Evolutionary conservation across 2,888 invertebrate species (phyloP).

Genomic region (Pelosia muscerda): DNA sequence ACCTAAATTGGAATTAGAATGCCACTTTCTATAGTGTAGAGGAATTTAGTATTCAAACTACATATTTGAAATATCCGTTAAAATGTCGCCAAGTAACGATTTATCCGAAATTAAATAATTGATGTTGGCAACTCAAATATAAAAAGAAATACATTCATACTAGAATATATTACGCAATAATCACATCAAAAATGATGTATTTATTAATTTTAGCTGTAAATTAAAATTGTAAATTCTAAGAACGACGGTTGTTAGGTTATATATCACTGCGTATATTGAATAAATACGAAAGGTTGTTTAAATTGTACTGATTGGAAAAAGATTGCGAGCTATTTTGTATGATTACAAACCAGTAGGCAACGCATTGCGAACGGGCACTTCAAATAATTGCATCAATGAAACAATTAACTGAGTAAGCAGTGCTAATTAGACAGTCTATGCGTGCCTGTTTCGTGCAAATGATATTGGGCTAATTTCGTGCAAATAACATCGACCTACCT

Average conservation of each 20-base stretch:
- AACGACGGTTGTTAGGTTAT: constrained; percentile 11
- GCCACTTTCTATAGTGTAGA: too few relatives aligned
- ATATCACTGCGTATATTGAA: not conserved
- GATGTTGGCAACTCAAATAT: not conserved
- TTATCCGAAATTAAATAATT: not conserved
- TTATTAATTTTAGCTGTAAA: constrained; percentile 5
- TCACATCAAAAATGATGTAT: not conserved
- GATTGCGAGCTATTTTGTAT: not conserved
- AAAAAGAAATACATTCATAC: not conserved
- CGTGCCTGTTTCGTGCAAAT: too few relatives aligned
- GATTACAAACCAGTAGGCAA: not conserved
- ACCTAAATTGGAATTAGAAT: too few relatives aligned
- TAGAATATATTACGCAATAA: not conserved
- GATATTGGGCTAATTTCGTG: too few relatives aligned
- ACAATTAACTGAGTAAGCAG: too few relatives aligned
- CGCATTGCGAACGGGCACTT: not conserved
- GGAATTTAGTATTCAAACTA: too few relatives aligned
- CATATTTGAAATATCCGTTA: too few relatives aligned
- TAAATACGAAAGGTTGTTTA: constrained; percentile 7
- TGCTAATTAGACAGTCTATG: too few relatives aligned
- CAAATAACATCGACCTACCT: too few relatives aligned
- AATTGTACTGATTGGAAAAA: constrained; percentile 6
- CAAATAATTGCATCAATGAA: too few relatives aligned
- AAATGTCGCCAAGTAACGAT: too few relatives aligned
- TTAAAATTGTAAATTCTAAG: constrained; percentile 8